Evolutionary conservation across 1,140 invertebrate species (phyloP).

Genomic region (Drosophila nigromelanica): DNA sequence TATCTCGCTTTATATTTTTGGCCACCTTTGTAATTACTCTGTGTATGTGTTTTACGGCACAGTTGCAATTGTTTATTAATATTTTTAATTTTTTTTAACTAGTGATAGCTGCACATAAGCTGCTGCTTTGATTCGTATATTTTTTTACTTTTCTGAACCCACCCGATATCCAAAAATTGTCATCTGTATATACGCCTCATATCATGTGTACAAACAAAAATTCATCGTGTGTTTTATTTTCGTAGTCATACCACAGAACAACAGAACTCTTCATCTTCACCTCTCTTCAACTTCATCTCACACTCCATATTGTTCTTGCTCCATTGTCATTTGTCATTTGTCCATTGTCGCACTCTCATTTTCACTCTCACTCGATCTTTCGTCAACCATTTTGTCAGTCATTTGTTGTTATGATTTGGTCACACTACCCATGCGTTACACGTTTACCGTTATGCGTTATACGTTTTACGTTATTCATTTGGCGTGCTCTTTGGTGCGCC

Average conservation of each 20-base stretch:
- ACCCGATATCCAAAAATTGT: conserved; percentile 13
- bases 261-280: background rate
- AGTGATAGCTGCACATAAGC: conserved; percentile 49
- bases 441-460: conserved; percentile 49
- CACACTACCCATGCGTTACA: conserved; percentile 60
- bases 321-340: conserved; percentile 6
- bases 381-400: conserved; percentile 52
- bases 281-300: background rate
- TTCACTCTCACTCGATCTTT: conserved; percentile 34
- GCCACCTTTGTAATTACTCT: conserved; percentile 42
- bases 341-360: conserved; percentile 9
- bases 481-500: conserved; percentile 22
- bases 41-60: conserved; percentile 46
- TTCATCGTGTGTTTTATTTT: conserved; percentile 35
- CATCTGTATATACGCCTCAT: conserved; percentile 36
- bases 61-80: conserved; percentile 23
- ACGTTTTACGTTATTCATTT: conserved; percentile 65
- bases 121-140: conserved; percentile 22
- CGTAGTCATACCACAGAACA: conserved; percentile 5
- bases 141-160: conserved; percentile 25
- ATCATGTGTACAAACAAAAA: conserved; percentile 5
- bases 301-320: conserved; percentile 19
- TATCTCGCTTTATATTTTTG: conserved; percentile 30
- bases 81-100: conserved; percentile 8
- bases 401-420: conserved; percentile 67